Evolutionary conservation across 1,140 invertebrate species (phyloP).

Genomic region (Drosophila bipectinata): DNA sequence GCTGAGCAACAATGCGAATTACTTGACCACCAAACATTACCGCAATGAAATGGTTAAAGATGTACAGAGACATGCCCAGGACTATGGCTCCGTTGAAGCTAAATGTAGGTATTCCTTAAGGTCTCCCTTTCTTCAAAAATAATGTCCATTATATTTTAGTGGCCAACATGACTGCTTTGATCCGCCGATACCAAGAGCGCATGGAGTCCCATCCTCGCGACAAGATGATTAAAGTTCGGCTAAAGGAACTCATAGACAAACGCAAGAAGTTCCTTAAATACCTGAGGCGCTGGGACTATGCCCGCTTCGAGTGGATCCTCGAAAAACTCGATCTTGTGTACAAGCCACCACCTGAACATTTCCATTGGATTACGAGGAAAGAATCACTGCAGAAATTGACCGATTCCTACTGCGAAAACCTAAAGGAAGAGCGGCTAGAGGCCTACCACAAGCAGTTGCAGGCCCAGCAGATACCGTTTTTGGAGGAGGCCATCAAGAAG

Average conservation of each 20-base stretch:
- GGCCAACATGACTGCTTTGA: slow-evolving; percentile 85
- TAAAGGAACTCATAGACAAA: slow-evolving; percentile 90
- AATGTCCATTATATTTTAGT: slow-evolving; percentile 79
- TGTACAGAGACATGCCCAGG: slow-evolving; percentile 86
- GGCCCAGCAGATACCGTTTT: slow-evolving; percentile 88
- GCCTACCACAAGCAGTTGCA: slow-evolving; percentile 87
- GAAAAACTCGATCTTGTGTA: slow-evolving; percentile 92
- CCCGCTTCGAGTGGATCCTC: slow-evolving; percentile 93
- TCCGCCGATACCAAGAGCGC: slow-evolving; percentile 85
- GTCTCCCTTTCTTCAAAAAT: slow-evolving; percentile 4
- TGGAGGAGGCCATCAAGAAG: slow-evolving; percentile 86
- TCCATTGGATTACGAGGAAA: slow-evolving; percentile 87
- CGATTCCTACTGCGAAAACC: slow-evolving; percentile 87
- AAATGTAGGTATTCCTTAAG: slow-evolving; percentile 82
- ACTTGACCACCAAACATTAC: slow-evolving; percentile 74
- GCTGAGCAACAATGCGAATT: slow-evolving; percentile 85
- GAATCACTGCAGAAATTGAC: slow-evolving; percentile 88
- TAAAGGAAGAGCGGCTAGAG: slow-evolving; percentile 87
- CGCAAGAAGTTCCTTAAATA: slow-evolving; percentile 89
- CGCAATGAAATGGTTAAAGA: slow-evolving; percentile 84
- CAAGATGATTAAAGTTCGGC: slow-evolving; percentile 84
- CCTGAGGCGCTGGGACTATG: slow-evolving; percentile 90
- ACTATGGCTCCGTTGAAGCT: slow-evolving; percentile 86
- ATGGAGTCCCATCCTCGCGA: slow-evolving; percentile 85
- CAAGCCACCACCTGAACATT: slow-evolving; percentile 86